phyloP scores from a whole-genome alignment of 2,888 invertebrate genomes.

The Phragmatobia fuliginosa region DNA sequence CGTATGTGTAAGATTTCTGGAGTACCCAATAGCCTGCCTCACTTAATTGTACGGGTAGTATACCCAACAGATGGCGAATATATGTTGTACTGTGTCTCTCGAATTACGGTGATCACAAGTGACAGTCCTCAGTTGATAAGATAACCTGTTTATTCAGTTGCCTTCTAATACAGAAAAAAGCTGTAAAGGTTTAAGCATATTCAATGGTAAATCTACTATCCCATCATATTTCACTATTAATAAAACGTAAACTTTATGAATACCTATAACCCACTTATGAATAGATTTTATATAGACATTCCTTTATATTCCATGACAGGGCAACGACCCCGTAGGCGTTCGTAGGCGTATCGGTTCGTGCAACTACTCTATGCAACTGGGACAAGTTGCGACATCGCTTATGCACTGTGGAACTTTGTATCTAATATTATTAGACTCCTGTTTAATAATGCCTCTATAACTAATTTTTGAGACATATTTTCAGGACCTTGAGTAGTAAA shows the following conservation, averaged over 20 bases:
- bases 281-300: background rate
- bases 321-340: constrained; percentile 35
- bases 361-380: constrained; percentile 22
- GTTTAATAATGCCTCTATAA: background rate
- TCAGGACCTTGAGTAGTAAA: background rate
- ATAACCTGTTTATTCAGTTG: background rate
- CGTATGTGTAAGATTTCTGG: too few relatives aligned
- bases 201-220: background rate
- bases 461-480: background rate
- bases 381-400: constrained; percentile 36
- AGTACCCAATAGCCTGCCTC: background rate
- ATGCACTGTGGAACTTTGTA: constrained; percentile 22
- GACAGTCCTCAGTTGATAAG: background rate
- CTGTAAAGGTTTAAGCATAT: background rate
- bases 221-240: background rate
- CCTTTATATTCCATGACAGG: constrained; percentile 11
- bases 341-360: constrained; percentile 39
- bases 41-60: background rate
- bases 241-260: background rate
- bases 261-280: background rate
- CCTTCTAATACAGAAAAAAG: background rate
- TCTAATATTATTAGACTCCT: background rate
- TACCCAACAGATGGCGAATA: background rate
- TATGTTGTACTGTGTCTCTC: background rate
- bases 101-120: background rate